Percentiles rank a stretch among this genome's conserved stretches.
phyloP scores from a whole-genome alignment of 2,113 vertebrate genomes.

The Crotalus helleri region DNA sequence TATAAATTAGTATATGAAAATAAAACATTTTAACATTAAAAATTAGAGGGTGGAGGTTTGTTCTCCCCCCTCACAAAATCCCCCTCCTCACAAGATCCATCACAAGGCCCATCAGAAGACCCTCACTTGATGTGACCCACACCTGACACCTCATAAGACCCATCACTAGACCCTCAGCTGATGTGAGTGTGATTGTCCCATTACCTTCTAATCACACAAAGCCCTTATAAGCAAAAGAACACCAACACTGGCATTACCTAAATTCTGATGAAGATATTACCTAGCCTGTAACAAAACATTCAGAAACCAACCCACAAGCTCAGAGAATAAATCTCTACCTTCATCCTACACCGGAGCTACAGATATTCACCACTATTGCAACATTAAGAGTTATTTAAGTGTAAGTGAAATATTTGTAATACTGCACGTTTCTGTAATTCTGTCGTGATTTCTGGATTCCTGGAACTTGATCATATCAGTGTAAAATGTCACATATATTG shows the following conservation, averaged over 20 bases:
- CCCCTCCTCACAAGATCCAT: too few species aligned
- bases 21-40: background rate
- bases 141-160: too few species aligned
- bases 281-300: background rate
- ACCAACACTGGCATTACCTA: background rate
- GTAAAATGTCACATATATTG: background rate
- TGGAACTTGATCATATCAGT: constrained; percentile 34
- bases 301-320: background rate
- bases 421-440: constrained; percentile 52
- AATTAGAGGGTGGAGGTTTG: too few species aligned
- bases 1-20: background rate
- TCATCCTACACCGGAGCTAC: background rate
- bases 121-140: too few species aligned
- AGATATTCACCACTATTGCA: background rate
- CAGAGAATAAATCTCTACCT: background rate
- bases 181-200: too few species aligned
- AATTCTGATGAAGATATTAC: background rate
- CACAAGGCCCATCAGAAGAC: too few species aligned
- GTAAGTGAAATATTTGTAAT: constrained; percentile 27
- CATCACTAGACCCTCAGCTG: too few species aligned
- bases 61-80: too few species aligned
- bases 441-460: constrained; percentile 10
- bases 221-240: too few species aligned
- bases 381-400: background rate
- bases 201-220: too few species aligned